Percentiles rank a stretch among this genome's conserved stretches.
Evolutionary conservation across 1,140 invertebrate genomes (phyloP).

Genomic region (Drusus annulatus): DNA sequence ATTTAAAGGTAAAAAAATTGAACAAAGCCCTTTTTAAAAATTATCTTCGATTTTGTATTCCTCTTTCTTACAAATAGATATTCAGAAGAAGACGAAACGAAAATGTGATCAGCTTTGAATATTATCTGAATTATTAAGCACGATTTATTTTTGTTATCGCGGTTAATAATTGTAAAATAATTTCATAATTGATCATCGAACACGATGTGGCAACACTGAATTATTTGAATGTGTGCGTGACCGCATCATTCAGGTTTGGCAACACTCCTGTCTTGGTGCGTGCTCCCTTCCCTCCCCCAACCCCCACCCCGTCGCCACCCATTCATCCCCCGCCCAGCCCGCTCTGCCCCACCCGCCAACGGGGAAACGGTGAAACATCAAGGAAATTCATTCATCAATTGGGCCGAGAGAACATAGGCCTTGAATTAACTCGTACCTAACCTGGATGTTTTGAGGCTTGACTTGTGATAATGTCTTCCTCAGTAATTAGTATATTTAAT

Average conservation of each 20-base stretch:
- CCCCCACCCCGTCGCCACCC: neutral
- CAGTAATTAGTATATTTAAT: neutral
- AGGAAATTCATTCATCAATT: conserved; percentile 58
- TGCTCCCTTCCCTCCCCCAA: conserved; percentile 17
- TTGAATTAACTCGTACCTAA: neutral
- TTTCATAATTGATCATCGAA: too few relatives aligned
- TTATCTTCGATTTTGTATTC: too few relatives aligned
- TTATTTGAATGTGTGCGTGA: conserved; percentile 31
- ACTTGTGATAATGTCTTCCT: neutral
- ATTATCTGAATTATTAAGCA: too few relatives aligned
- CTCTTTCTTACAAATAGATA: too few relatives aligned
- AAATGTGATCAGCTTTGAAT: too few relatives aligned
- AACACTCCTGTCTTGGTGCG: conserved; percentile 45
- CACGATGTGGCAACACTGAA: neutral
- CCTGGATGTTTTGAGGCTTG: neutral
- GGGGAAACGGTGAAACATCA: conserved; percentile 22
- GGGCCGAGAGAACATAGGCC: conserved; percentile 3
- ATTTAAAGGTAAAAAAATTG: too few relatives aligned
- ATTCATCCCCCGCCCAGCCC: neutral
- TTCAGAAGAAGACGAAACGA: too few relatives aligned
- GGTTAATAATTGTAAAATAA: too few relatives aligned
- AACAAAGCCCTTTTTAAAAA: too few relatives aligned
- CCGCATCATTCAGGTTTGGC: conserved; percentile 53
- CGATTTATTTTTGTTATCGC: too few relatives aligned
- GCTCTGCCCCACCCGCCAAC: neutral